A percentile compares a stretch with the other conserved stretches of the same genome.
These are phyloP conservation scores for Dipodomys merriami DNA, from an alignment of 2,113 vertebrate species.

Conservation along the genomic window DNA sequence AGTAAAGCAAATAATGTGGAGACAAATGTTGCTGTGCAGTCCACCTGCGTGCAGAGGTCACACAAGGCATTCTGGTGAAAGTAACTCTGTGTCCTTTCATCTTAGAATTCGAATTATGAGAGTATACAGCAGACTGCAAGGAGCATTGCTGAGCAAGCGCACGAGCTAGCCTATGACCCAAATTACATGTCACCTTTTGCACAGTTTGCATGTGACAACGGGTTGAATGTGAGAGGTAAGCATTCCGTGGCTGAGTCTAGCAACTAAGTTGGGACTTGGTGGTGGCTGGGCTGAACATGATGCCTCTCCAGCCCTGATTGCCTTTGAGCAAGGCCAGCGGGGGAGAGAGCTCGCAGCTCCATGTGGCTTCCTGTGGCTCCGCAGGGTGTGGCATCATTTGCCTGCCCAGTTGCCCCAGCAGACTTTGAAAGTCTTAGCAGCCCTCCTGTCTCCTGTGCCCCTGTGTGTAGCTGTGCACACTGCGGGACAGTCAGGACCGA, in stretches of 20 bases:
- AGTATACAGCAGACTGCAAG: constrained; percentile 97
- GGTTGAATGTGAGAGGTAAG: constrained; percentile 98
- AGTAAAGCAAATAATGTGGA: neutral
- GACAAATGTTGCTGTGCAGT: neutral
- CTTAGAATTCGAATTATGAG: constrained; percentile 96
- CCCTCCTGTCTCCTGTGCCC: neutral
- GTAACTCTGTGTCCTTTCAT: constrained; percentile 16
- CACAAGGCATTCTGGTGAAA: constrained; percentile 13
- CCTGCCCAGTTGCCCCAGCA: constrained; percentile 46
- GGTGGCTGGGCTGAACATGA: neutral
- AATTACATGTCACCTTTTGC: constrained; percentile 99
- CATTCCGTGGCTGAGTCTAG: neutral
- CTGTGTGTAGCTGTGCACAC: too few species aligned
- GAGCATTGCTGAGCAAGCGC: constrained; percentile 98
- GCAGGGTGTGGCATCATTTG: neutral
- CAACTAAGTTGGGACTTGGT: neutral
- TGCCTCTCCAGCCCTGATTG: neutral
- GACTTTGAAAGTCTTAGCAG: constrained; percentile 44
- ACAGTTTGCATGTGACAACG: constrained; percentile 99
- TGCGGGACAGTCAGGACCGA: constrained; percentile 3
- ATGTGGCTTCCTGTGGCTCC: constrained; percentile 41
- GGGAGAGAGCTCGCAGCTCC: constrained; percentile 1
- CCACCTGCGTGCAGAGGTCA: constrained; percentile 9
- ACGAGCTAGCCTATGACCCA: constrained; percentile 97
- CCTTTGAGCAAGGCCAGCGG: constrained; percentile 43